phyloP scores from a whole-genome alignment of 2,888 invertebrate genomes.

The Allolobophora icterica region DNA sequence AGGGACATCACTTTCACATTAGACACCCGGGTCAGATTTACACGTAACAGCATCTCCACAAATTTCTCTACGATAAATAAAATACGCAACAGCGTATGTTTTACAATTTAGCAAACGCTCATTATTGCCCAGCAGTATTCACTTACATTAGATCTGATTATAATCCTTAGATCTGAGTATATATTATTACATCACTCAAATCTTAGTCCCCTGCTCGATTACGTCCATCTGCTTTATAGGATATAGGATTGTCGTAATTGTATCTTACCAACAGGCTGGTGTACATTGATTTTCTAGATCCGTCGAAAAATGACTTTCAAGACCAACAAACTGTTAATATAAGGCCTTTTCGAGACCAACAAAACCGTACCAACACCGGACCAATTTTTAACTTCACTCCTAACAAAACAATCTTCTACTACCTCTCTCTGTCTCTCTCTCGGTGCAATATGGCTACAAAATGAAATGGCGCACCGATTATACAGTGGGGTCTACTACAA shows the following conservation, averaged over 20 bases:
- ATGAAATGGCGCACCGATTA: not conserved
- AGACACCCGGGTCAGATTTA: too few relatives aligned
- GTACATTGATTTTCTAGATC: conserved; percentile 19
- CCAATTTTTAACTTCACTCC: not conserved
- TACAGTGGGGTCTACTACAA: too few relatives aligned
- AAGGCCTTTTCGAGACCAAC: not conserved
- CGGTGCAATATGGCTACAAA: not conserved
- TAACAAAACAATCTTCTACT: not conserved
- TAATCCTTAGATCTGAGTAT: not conserved
- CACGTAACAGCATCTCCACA: too few relatives aligned
- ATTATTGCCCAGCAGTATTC: not conserved
- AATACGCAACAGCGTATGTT: too few relatives aligned
- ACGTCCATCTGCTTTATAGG: not conserved
- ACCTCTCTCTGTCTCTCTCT: not conserved
- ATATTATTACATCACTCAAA: not conserved
- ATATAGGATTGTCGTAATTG: not conserved
- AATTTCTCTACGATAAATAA: too few relatives aligned
- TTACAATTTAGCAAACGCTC: too few relatives aligned
- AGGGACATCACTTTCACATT: too few relatives aligned
- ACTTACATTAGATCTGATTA: not conserved
- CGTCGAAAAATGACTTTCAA: conserved; percentile 12
- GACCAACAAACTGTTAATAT: not conserved
- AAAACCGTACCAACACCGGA: not conserved
- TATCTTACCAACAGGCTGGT: conserved; percentile 22
- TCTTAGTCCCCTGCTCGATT: not conserved